Percentiles rank a stretch among this genome's conserved stretches.
Conservation (phyloP, 2,113 vertebrate genomes). For the Cranoglanis bouderius region DNA sequence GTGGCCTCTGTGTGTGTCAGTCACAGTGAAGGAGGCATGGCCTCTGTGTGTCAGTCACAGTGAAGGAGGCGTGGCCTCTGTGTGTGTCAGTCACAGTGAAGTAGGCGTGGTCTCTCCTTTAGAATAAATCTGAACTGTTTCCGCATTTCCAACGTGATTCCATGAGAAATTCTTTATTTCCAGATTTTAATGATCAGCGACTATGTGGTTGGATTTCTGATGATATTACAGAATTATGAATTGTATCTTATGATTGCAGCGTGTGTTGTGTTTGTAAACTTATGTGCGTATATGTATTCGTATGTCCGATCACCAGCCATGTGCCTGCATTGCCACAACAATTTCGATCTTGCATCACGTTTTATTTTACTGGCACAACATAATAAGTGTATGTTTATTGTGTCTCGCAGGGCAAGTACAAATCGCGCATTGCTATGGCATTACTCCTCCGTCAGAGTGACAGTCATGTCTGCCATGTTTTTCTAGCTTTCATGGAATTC, state of each 20-base stretch:
- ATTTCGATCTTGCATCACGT: neutral
- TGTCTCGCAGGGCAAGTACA: neutral
- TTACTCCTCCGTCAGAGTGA: neutral
- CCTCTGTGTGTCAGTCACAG: neutral
- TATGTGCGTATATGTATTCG: neutral
- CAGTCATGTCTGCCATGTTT: neutral
- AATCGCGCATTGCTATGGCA: neutral
- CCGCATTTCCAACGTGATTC: neutral
- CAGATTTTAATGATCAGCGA: neutral
- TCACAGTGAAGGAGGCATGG: neutral
- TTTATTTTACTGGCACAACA: neutral
- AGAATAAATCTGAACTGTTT: neutral
- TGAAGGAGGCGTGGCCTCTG: neutral
- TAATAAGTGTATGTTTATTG: neutral
- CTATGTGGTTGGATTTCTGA: neutral
- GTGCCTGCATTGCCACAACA: neutral
- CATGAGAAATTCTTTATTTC: neutral
- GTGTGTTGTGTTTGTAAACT: neutral
- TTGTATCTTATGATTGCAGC: neutral
- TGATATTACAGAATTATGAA: neutral
- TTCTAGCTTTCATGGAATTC: conserved; percentile 18
- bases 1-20: neutral
- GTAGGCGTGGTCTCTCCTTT: neutral
- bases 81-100: neutral
- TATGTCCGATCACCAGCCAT: neutral